Percentiles rank a stretch among this genome's conserved stretches.
phyloP scores from a whole-genome alignment of 53 echinoderm and acorn worm genomes.

The Crossaster papposus region DNA sequence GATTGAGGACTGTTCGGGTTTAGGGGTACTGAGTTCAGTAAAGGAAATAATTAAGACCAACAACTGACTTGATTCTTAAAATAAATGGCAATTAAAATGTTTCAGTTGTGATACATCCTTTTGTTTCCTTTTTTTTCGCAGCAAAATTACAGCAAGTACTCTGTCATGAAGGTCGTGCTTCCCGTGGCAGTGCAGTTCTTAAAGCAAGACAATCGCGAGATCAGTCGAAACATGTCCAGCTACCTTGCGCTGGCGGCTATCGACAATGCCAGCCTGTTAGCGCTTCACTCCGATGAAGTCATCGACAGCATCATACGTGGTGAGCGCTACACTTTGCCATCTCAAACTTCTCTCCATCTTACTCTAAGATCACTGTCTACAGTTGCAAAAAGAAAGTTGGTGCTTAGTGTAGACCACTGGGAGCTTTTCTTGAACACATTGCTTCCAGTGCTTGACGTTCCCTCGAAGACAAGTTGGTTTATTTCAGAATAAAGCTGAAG shows the following conservation, averaged over 20 bases:
- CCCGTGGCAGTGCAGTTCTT: constrained; percentile 86
- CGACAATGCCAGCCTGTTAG: constrained; percentile 81
- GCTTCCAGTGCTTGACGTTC: too few relatives aligned
- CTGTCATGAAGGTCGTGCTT: constrained; percentile 83
- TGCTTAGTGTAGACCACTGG: too few relatives aligned
- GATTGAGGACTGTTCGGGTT: too few relatives aligned
- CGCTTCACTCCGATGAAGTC: constrained; percentile 65
- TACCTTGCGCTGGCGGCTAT: constrained; percentile 93
- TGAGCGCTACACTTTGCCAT: constrained; percentile 16
- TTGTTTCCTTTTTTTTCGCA: constrained; percentile 31
- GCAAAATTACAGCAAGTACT: constrained; percentile 84
- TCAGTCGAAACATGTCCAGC: constrained; percentile 87
- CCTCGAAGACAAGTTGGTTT: too few relatives aligned
- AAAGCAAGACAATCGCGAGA: constrained; percentile 90
- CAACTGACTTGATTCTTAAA: too few relatives aligned
- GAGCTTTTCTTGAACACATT: too few relatives aligned
- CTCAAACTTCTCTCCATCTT: not conserved
- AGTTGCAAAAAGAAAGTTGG: too few relatives aligned
- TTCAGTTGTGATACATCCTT: not conserved
- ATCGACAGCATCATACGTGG: constrained; percentile 85
- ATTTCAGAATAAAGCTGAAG: too few relatives aligned
- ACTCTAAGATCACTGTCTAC: not conserved
- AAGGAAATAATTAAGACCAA: too few relatives aligned
- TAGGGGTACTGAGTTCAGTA: too few relatives aligned
- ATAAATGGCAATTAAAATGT: too few relatives aligned